Evolutionary conservation across 2,113 vertebrate species (phyloP).

Genomic region (Danio rerio): DNA sequence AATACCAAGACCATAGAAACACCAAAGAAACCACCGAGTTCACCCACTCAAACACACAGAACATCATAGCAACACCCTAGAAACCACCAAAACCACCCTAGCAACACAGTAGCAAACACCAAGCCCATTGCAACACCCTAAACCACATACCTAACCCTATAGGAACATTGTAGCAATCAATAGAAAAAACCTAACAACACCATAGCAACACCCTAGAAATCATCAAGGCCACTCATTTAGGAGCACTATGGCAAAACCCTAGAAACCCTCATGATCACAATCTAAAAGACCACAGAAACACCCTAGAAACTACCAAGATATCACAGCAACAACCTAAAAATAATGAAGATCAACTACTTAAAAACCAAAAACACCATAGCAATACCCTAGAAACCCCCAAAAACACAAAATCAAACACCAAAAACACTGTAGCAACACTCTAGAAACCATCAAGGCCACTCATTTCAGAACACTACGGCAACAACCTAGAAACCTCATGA

Average conservation of each 20-base stretch:
- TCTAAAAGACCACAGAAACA: background rate
- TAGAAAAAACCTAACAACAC: too few relatives aligned
- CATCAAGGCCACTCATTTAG: too few relatives aligned
- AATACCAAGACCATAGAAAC: background rate
- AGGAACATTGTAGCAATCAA: too few relatives aligned
- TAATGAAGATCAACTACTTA: too few relatives aligned
- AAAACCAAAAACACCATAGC: background rate
- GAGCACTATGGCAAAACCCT: too few relatives aligned
- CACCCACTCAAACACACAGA: background rate
- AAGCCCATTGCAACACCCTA: too few relatives aligned
- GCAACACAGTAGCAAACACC: background rate
- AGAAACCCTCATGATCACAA: too few relatives aligned
- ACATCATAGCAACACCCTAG: background rate
- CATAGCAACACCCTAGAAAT: too few relatives aligned
- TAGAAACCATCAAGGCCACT: background rate
- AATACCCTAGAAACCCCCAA: background rate
- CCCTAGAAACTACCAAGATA: background rate
- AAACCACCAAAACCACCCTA: background rate
- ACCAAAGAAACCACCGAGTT: background rate
- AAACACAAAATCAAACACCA: accelerated
- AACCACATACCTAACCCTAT: too few relatives aligned
- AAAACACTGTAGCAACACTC: background rate
- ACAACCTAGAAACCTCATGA: background rate
- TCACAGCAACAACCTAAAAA: too few relatives aligned
- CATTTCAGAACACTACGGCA: background rate